A percentile compares a stretch with the other conserved stretches of the same genome.
Evolutionary conservation across 1,140 invertebrate species (phyloP).

Genomic region (Lordiphosa mommai): DNA sequence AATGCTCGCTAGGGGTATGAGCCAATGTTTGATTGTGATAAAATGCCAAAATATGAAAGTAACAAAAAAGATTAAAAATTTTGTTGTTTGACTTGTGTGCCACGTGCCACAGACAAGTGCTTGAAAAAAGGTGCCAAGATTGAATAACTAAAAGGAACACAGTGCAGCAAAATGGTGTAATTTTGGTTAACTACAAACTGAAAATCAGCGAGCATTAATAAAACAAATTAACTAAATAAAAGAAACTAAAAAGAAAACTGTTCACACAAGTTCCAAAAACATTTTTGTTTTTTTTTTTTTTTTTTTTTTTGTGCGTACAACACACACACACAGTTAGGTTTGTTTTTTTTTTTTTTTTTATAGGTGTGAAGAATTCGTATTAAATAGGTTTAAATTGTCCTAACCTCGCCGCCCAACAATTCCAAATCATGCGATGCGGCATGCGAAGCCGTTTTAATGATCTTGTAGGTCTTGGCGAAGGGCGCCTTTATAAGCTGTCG

Average conservation of each 20-base stretch:
- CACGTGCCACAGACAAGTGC: conserved; percentile 32
- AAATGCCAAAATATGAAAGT: conserved; percentile 21
- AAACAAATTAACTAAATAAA: conserved; percentile 24
- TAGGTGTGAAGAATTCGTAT: conserved; percentile 61
- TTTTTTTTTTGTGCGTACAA: conserved; percentile 44
- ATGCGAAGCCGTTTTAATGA: conserved; percentile 89
- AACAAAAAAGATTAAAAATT: conserved; percentile 2
- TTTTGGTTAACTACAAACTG: conserved; percentile 37
- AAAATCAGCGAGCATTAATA: conserved; percentile 59
- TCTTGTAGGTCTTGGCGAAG: conserved; percentile 96
- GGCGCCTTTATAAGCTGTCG: conserved; percentile 95
- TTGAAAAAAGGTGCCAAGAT: conserved; percentile 28
- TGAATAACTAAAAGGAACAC: conserved; percentile 27
- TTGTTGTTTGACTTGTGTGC: conserved; percentile 10
- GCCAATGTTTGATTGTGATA: conserved; percentile 29
- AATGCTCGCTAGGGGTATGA: conserved; percentile 33
- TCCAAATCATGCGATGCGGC: conserved; percentile 90
- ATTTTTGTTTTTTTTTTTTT: conserved; percentile 13
- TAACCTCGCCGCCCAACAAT: conserved; percentile 81
- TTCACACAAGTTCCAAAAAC: conserved; percentile 63
- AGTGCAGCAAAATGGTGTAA: conserved; percentile 40
- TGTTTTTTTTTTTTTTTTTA: conserved; percentile 10
- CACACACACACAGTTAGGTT: conserved; percentile 52
- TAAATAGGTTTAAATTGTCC: conserved; percentile 55
- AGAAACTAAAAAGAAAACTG: conserved; percentile 18